These are phyloP conservation scores for Nyctereutes procyonoides DNA, from an alignment of 2,113 vertebrate species.

Conservation along the genomic window DNA sequence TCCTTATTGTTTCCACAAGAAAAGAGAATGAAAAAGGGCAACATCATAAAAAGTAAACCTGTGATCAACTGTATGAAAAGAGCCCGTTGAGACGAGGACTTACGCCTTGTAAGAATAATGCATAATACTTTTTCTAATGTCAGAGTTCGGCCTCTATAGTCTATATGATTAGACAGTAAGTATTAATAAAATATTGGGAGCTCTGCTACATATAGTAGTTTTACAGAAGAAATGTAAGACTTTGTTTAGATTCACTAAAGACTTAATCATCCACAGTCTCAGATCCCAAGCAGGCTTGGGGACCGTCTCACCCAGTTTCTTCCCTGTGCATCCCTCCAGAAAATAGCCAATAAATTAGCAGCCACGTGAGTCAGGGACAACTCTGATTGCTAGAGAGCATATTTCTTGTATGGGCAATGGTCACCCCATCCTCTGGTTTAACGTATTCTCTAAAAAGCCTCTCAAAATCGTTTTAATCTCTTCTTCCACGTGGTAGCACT, in stretches of 20 bases:
- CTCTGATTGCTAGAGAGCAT: neutral
- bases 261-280: neutral
- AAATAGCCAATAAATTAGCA: neutral
- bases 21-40: neutral
- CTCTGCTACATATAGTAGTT: neutral
- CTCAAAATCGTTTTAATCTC: neutral
- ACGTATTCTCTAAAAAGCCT: neutral
- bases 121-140: neutral
- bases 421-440: neutral
- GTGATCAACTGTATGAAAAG: neutral
- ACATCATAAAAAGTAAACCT: neutral
- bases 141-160: neutral
- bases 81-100: neutral
- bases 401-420: neutral
- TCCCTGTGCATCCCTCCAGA: neutral
- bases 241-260: neutral
- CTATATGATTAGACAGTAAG: neutral
- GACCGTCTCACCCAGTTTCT: neutral
- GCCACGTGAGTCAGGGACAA: neutral
- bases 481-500: neutral
- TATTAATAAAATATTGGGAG: neutral
- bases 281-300: neutral
- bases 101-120: neutral
- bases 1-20: neutral
- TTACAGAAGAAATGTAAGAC: neutral